A percentile compares a stretch with the other conserved stretches of the same genome.
Conservation (phyloP, 1,140 invertebrate genomes). For the Tetraneura akinire region DNA sequence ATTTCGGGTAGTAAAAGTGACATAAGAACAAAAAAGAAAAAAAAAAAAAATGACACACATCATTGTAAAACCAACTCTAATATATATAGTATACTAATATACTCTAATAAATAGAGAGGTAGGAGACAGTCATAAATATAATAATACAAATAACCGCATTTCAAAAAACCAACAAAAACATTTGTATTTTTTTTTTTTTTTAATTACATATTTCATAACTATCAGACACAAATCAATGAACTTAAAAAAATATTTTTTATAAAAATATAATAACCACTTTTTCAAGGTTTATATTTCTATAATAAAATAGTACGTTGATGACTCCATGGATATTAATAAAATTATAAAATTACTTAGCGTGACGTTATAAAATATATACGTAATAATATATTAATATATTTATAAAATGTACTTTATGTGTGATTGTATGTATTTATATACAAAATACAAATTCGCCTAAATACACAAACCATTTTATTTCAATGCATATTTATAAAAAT, state of each 20-base stretch:
- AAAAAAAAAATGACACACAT: too few relatives aligned
- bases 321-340: too few relatives aligned
- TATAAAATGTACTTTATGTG: constrained; percentile 11
- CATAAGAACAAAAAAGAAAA: too few relatives aligned
- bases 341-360: constrained; percentile 17
- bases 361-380: not conserved
- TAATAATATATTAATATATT: not conserved
- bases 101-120: constrained; percentile 48
- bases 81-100: too few relatives aligned
- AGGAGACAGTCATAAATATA: constrained; percentile 46
- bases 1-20: too few relatives aligned
- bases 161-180: constrained; percentile 46
- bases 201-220: not conserved
- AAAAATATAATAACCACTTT: too few relatives aligned
- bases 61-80: too few relatives aligned
- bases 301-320: too few relatives aligned
- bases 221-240: constrained; percentile 20
- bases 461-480: constrained; percentile 40
- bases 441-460: constrained; percentile 33
- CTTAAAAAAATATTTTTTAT: too few relatives aligned
- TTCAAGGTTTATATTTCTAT: too few relatives aligned
- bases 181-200: constrained; percentile 3
- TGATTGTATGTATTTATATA: constrained; percentile 45
- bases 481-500: constrained; percentile 30
- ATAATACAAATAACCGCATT: constrained; percentile 31